Base-by-base conservation (phyloP, 2,888 invertebrate species). In the Rutpela maculata region DNA sequence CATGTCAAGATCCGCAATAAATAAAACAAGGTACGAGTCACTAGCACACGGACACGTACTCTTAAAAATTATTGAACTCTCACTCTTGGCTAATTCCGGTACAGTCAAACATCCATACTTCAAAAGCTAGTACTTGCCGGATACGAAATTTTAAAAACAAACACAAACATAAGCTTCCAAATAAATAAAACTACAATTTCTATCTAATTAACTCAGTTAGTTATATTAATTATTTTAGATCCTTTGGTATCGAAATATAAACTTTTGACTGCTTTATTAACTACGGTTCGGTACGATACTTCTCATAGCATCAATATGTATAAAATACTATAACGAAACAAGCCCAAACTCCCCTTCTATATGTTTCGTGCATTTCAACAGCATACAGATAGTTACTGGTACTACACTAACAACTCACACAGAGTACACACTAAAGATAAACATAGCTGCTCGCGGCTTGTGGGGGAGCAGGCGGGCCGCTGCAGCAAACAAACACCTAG, bases 341-440 rank as follows among this genome's bases (percentile, higher is more conserved):
- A 86, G 86, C 87, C 87, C 87, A 86, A 88, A 88, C 93, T 94
- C 93, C 94, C 95, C 95, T 95, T 95, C 95, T 95, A 94, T 93
- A 94, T 93, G 95, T 95, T 95, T 95, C 94, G 95, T 95, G 95
- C 95, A 95, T 95, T 95, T 95, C 95, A 94, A 94, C 93, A 94
- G 94, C 93, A 95, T 95, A 95, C 94, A 95, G 94, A 88, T 82
- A 84, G 82, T 83, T 84, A 84, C 83, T 80, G 75, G 68, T 80
- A 75, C 62, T 71, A 74, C 67, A 67, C 81, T 80, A 81, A 81
- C 78, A 81, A 80, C 78, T 81, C 81, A 81, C 81, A 81, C 80
- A 76, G 76, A 73, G 78, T 77, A 78, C 79, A 76, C 63, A 72
- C 72, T 72, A 79, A 78, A 78, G 76, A 76, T 78, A 80, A 81